These are phyloP conservation scores for Hydra vulgaris DNA, from an alignment of 30 jellyfish, hydroid and myxozoan genomes.

Conservation along the genomic window DNA sequence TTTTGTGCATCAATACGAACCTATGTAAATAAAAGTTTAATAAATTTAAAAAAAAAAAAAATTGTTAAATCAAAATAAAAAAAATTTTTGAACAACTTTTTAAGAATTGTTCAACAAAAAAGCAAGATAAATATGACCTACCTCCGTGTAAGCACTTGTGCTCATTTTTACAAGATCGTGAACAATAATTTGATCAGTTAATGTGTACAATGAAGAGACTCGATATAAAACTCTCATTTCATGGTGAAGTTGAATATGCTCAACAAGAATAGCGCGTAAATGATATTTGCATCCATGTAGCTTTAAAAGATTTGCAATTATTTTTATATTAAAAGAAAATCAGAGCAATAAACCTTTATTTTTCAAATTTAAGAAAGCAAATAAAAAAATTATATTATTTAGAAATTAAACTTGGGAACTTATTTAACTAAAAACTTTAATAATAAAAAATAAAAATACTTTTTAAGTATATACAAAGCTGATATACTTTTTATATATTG, in stretches of 20 bases:
- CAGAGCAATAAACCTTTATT: background rate
- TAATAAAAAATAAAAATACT: no score
- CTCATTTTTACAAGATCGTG: conserved; percentile 59
- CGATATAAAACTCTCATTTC: conserved; percentile 84
- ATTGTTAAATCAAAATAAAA: no score
- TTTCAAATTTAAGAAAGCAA: no score
- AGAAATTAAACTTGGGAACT: no score
- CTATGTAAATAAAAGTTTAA: no score
- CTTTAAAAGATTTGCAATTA: conserved; percentile 7
- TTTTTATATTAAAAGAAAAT: background rate
- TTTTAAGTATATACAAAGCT: no score
- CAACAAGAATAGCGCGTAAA: conserved; percentile 62
- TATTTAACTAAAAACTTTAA: no score
- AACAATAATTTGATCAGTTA: conserved; percentile 41
- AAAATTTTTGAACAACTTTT: no score
- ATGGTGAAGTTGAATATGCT: conserved; percentile 79
- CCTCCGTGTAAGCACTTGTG: conserved; percentile 85
- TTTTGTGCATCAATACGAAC: conserved; percentile 83
- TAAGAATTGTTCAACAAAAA: background rate
- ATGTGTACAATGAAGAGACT: conserved; percentile 56
- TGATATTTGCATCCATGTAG: conserved; percentile 64
- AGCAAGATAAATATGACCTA: no score
- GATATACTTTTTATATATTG: no score
- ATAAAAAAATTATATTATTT: no score
- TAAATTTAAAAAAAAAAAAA: no score